A percentile compares a stretch with the other conserved stretches of the same genome.
Evolutionary conservation across 2,888 invertebrate species (phyloP).

Genomic region (Melinopterus prodromus): DNA sequence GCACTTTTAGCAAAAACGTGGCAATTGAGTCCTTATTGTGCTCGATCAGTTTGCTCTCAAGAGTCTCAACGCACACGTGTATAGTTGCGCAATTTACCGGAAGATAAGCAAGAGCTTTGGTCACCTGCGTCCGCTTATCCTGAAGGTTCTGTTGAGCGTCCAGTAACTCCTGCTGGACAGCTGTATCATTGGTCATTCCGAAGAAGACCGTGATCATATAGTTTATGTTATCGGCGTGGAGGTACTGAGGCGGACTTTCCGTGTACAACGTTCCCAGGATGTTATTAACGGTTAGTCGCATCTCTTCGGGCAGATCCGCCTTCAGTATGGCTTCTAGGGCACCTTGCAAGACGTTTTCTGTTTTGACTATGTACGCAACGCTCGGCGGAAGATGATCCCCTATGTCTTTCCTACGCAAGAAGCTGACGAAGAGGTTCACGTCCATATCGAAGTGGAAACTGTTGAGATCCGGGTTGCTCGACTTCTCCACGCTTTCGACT

Average conservation of each 20-base stretch:
- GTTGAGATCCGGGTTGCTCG: neutral
- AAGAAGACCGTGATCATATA: neutral
- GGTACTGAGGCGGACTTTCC: neutral
- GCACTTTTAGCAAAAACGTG: neutral
- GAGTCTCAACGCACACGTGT: neutral
- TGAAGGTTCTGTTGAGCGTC: neutral
- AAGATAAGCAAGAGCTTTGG: neutral
- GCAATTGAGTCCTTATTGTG: neutral
- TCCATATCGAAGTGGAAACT: neutral
- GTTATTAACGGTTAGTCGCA: neutral
- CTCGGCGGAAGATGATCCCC: neutral
- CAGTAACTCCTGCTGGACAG: neutral
- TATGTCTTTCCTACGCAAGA: neutral
- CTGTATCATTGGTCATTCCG: neutral
- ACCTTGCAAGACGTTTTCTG: neutral
- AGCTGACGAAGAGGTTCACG: neutral
- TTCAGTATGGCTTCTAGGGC: neutral
- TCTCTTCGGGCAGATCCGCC: neutral
- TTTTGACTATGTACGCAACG: neutral
- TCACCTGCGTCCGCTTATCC: neutral
- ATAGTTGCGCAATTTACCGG: neutral
- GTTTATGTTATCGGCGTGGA: conserved; percentile 5
- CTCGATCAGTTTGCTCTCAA: neutral
- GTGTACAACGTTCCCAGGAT: neutral
- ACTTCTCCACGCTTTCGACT: neutral